Conservation (phyloP, 2,888 invertebrate genomes). For the Hololepta plana region DNA sequence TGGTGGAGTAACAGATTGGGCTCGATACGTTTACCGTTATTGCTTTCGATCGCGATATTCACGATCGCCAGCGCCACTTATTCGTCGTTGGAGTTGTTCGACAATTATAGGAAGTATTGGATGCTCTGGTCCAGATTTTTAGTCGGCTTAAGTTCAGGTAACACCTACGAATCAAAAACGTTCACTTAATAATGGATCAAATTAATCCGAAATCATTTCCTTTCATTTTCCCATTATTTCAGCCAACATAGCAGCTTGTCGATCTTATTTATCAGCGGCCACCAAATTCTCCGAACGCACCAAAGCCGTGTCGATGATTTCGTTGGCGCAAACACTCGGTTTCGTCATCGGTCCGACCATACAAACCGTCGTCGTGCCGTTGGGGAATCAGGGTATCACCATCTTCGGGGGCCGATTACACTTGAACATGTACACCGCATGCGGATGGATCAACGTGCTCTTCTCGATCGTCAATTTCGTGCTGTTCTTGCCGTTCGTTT, state of each 20-base stretch:
- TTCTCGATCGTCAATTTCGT: slow-evolving; percentile 53
- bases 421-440: slow-evolving; percentile 74
- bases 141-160: slow-evolving; percentile 70
- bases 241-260: slow-evolving; percentile 70
- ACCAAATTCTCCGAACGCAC: slow-evolving; percentile 67
- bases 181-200: slow-evolving; percentile 3
- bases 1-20: slow-evolving; percentile 68
- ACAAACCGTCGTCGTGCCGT: slow-evolving; percentile 62
- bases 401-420: slow-evolving; percentile 35
- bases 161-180: slow-evolving; percentile 8
- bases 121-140: slow-evolving; percentile 62
- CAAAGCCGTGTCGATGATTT: slow-evolving; percentile 65
- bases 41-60: slow-evolving; percentile 52
- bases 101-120: slow-evolving; percentile 44
- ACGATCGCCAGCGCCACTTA: slow-evolving; percentile 55
- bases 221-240: slow-evolving; percentile 16
- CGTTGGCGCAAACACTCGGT: slow-evolving; percentile 70
- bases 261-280: slow-evolving; percentile 71
- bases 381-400: slow-evolving; percentile 46
- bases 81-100: slow-evolving; percentile 53
- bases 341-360: slow-evolving; percentile 74
- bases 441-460: slow-evolving; percentile 69
- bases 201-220: slow-evolving; percentile 2
- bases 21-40: slow-evolving; percentile 50
- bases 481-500: slow-evolving; percentile 56